phyloP scores from a whole-genome alignment of 1,140 invertebrate genomes.

The Pachypeltis micranthus region DNA sequence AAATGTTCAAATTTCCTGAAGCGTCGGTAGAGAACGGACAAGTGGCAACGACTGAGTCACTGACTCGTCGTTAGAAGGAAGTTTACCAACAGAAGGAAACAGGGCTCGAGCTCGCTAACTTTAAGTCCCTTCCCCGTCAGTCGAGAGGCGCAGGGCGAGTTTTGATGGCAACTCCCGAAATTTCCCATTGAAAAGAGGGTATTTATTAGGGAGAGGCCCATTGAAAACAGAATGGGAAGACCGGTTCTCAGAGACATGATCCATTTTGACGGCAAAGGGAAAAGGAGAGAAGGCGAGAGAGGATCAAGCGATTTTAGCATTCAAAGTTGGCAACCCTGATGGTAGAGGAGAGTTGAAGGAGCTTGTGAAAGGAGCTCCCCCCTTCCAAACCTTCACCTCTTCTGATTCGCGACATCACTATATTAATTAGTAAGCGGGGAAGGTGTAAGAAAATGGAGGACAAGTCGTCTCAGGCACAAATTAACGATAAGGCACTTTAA shows the following conservation, averaged over 20 bases:
- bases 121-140: no score
- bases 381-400: neutral
- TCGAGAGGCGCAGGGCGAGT: no score
- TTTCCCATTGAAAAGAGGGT: neutral
- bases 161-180: no score
- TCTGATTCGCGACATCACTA: conserved; percentile 9
- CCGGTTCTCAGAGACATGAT: neutral
- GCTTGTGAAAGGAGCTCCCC: neutral
- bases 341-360: neutral
- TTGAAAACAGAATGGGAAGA: conserved; percentile 2
- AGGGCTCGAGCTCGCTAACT: no score
- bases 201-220: neutral
- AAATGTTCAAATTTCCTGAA: no score
- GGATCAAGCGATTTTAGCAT: neutral
- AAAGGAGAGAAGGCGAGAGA: neutral
- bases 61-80: no score
- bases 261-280: neutral
- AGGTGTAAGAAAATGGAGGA: conserved; percentile 17
- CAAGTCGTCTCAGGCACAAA: conserved; percentile 20
- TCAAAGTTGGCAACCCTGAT: conserved; percentile 1
- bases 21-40: no score
- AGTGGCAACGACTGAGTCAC: no score
- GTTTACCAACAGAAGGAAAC: no score
- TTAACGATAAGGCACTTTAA: conserved; percentile 26
- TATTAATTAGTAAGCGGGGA: conserved; percentile 15